Evolutionary conservation across 2,113 vertebrate species (phyloP).

Genomic region (Cathartes aura): DNA sequence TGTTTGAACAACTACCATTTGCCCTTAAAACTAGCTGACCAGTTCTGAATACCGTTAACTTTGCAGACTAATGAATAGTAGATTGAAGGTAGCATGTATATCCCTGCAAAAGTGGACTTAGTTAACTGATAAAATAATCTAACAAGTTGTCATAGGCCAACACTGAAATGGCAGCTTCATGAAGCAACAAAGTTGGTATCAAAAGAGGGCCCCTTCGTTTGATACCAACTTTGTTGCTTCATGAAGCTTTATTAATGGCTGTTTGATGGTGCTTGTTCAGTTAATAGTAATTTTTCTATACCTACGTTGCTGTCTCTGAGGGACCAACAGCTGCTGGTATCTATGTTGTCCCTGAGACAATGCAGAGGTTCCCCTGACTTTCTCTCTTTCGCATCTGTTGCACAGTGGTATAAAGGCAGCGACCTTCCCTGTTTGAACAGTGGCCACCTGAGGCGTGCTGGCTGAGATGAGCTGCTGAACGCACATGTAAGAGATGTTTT

Average conservation of each 20-base stretch:
- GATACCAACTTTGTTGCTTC: not conserved
- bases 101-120: not conserved
- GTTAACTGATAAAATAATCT: not conserved
- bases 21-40: not conserved
- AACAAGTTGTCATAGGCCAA: not conserved
- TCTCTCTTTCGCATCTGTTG: not conserved
- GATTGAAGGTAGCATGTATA: not conserved
- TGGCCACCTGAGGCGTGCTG: no score
- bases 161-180: not conserved
- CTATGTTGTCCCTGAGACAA: not conserved
- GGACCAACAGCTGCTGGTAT: not conserved
- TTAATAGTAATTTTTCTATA: not conserved
- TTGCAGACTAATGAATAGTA: not conserved
- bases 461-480: not conserved
- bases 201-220: not conserved
- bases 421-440: not conserved
- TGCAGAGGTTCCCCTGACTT: not conserved
- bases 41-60: not conserved
- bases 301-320: not conserved
- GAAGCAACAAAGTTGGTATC: not conserved
- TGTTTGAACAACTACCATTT: not conserved
- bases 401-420: not conserved
- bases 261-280: not conserved
- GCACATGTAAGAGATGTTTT: accelerated
- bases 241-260: not conserved